phyloP scores from a whole-genome alignment of 2,113 vertebrate species.

The Oryzias woworae region DNA sequence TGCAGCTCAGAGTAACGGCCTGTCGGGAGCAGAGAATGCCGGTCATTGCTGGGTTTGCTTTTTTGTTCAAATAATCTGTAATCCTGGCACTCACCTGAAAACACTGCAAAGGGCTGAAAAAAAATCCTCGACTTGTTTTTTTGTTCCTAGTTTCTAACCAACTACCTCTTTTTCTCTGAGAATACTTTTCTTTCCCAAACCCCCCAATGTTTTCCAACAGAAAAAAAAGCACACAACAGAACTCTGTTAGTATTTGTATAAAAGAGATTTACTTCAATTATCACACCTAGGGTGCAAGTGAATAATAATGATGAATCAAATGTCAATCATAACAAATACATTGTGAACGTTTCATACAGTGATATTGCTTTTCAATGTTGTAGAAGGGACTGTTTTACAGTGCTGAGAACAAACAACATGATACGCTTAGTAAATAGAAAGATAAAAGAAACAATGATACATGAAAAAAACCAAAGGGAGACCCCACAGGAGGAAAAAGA shows the following conservation, averaged over 20 bases:
- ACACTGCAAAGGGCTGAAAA: slow-evolving; percentile 29
- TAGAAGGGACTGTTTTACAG: slow-evolving; percentile 98
- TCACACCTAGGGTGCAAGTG: slow-evolving; percentile 99
- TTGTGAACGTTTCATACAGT: slow-evolving; percentile 98
- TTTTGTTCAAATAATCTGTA: neutral
- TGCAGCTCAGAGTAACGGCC: slow-evolving; percentile 88
- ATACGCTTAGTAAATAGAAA: slow-evolving; percentile 77
- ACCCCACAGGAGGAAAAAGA: slow-evolving; percentile 38
- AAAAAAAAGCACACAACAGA: slow-evolving; percentile 69
- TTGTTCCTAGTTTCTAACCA: slow-evolving; percentile 15
- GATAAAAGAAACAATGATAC: slow-evolving; percentile 77
- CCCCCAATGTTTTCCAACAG: neutral
- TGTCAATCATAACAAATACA: slow-evolving; percentile 85
- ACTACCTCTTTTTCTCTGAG: slow-evolving; percentile 70
- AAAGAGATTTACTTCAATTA: slow-evolving; percentile 99
- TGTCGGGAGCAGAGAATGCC: slow-evolving; percentile 45
- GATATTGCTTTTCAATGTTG: slow-evolving; percentile 99
- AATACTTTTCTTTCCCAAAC: slow-evolving; percentile 54
- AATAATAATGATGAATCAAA: slow-evolving; percentile 96
- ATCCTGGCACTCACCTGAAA: slow-evolving; percentile 52
- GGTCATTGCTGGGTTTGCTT: neutral
- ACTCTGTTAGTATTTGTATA: slow-evolving; percentile 96
- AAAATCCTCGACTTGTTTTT: slow-evolving; percentile 8
- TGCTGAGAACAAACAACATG: slow-evolving; percentile 92
- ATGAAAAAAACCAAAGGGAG: slow-evolving; percentile 59